These are phyloP conservation scores for Autographa pulchrina DNA, from an alignment of 2,888 invertebrate species.

Conservation along the genomic window DNA sequence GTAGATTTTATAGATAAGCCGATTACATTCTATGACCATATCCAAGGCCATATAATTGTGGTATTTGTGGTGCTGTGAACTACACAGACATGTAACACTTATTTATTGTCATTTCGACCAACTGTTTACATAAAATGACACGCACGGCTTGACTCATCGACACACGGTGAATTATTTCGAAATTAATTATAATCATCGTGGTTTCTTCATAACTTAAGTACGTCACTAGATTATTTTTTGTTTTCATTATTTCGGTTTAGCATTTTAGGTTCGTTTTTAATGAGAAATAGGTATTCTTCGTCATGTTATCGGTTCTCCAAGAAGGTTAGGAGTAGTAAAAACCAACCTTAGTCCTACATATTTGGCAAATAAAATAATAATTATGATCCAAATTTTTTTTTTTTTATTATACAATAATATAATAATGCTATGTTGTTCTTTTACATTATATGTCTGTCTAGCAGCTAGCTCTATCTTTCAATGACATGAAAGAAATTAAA, in stretches of 20 bases:
- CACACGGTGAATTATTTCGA: slow-evolving; percentile 66
- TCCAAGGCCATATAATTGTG: slow-evolving; percentile 49
- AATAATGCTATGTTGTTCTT: too few relatives aligned
- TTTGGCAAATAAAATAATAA: too few relatives aligned
- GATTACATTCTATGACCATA: slow-evolving; percentile 39
- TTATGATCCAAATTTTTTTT: too few relatives aligned
- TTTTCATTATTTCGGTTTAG: slow-evolving; percentile 8
- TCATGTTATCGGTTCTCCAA: neutral
- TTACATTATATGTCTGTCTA: too few relatives aligned
- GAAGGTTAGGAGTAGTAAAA: neutral
- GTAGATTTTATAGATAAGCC: slow-evolving; percentile 48
- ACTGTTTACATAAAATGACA: slow-evolving; percentile 73
- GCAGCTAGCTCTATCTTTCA: too few relatives aligned
- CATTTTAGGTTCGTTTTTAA: neutral
- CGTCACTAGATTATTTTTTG: slow-evolving; percentile 47
- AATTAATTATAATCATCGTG: slow-evolving; percentile 55
- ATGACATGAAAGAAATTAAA: too few relatives aligned
- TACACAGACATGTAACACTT: slow-evolving; percentile 34
- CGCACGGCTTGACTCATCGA: slow-evolving; percentile 71
- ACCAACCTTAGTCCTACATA: too few relatives aligned
- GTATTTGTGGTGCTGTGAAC: slow-evolving; percentile 39
- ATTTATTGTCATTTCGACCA: slow-evolving; percentile 73
- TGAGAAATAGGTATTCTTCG: neutral
- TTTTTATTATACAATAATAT: too few relatives aligned
- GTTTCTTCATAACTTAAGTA: slow-evolving; percentile 53